Evolutionary conservation across 2,113 vertebrate species (phyloP), one percentile per base, ranked within the genome.

Genomic region (Megaleporinus macrocephalus): DNA sequence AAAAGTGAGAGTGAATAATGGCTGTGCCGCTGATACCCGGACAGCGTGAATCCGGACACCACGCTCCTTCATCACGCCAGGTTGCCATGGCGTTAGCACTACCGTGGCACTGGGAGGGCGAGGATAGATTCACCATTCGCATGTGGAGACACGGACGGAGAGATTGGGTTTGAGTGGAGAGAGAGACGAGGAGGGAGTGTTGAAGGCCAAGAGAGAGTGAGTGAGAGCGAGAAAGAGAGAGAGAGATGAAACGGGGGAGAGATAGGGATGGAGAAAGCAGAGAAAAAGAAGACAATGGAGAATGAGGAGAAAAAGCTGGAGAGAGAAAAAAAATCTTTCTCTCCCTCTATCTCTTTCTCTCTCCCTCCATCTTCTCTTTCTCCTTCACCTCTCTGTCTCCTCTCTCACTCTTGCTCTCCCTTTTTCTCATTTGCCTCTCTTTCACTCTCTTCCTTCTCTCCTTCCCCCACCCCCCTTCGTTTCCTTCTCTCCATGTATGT

Each of bases 171-270:
- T 14, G 13, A 55, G 18, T 2, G 14, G 78, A 81, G 80, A n/a
- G 80, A n/a, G 30, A 82, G 85, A 78, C 3, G 61, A 63, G 70
- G 81, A 83, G 87, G 86, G 87, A 88, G 90, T 90, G 91, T 90
- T 86, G 84, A 76, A 88, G 87, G 85, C 87, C 88, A 89, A 90
- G 90, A 26, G 76, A 73, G 85, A 91, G 89, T 89, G 84, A 3
- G 7, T 89, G 84, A 3, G 7, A 36, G 36, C 3, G 36, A 36
- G 13, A 51, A 5, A 16, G 18, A 22, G 53, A 55, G 18, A 22
- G 20, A 20, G 20, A 55, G 53, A 22, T 22, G 5, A 22, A 18
- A 7, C 1, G 3, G 5, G 20, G 5, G 53, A 22, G 53, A 55
- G 20, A 55, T 0, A 22, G 20, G 1, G 49, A 18, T 1, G 16